These are phyloP conservation scores for Endomychus coccineus DNA, from an alignment of 2,888 invertebrate genomes.

Conservation along the genomic window DNA sequence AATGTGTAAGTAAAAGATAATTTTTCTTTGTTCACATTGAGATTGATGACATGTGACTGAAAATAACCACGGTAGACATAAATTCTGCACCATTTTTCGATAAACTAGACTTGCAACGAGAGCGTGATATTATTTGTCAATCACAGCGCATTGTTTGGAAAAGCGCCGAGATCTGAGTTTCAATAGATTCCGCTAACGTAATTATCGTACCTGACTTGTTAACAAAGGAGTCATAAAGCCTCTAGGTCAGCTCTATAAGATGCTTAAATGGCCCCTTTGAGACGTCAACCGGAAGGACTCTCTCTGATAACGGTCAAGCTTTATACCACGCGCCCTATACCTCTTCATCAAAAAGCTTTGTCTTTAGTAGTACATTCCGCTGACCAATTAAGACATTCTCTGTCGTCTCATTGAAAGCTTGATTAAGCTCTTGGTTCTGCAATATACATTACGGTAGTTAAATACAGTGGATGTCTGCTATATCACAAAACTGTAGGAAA, in stretches of 20 bases:
- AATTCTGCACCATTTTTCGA: no score
- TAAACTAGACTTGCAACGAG: no score
- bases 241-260: conserved; percentile 19
- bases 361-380: conserved; percentile 10
- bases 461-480: no score
- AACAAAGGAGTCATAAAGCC: conserved; percentile 14
- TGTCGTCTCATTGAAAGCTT: no score
- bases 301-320: conserved; percentile 26
- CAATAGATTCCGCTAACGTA: conserved; percentile 9
- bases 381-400: conserved; percentile 13
- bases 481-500: no score
- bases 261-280: conserved; percentile 29
- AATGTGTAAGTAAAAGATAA: no score
- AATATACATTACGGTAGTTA: no score
- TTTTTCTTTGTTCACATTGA: no score
- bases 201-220: conserved; percentile 17
- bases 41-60: no score
- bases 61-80: no score
- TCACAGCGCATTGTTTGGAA: conserved; percentile 17
- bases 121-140: no score
- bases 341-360: conserved; percentile 19
- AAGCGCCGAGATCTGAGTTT: conserved; percentile 9
- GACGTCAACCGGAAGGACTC: conserved; percentile 24
- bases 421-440: no score
- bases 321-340: conserved; percentile 13